Evolutionary conservation across 2,888 invertebrate species (phyloP).

Genomic region (Meteorus colon): DNA sequence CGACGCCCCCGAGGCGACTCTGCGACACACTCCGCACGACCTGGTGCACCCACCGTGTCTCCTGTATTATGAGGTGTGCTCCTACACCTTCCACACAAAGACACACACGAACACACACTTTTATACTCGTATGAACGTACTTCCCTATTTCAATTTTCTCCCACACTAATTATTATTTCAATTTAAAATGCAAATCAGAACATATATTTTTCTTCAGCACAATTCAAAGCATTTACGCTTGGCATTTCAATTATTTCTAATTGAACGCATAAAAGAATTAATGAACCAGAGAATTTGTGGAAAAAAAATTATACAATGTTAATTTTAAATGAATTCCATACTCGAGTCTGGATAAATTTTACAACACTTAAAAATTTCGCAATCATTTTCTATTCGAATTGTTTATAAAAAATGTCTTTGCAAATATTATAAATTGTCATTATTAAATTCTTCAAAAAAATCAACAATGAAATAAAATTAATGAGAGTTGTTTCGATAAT

Average conservation of each 20-base stretch:
- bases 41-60: conserved; percentile 71
- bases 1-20: conserved; percentile 59
- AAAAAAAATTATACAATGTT: too few relatives aligned
- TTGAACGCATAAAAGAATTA: too few relatives aligned
- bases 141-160: conserved; percentile 15
- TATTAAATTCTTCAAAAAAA: too few relatives aligned
- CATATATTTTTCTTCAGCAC: neutral
- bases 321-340: too few relatives aligned
- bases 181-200: neutral
- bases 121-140: neutral
- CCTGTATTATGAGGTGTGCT: conserved; percentile 58
- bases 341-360: too few relatives aligned
- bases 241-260: neutral
- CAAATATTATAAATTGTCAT: too few relatives aligned
- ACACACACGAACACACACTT: neutral
- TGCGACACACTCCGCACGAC: conserved; percentile 53
- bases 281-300: too few relatives aligned
- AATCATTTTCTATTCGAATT: too few relatives aligned
- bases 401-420: too few relatives aligned
- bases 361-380: too few relatives aligned
- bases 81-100: conserved; percentile 43
- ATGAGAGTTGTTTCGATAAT: too few relatives aligned
- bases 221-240: neutral
- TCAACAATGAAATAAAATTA: too few relatives aligned
- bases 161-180: neutral